phyloP scores from a whole-genome alignment of 2,113 vertebrate genomes.

The Albula glossodonta region DNA sequence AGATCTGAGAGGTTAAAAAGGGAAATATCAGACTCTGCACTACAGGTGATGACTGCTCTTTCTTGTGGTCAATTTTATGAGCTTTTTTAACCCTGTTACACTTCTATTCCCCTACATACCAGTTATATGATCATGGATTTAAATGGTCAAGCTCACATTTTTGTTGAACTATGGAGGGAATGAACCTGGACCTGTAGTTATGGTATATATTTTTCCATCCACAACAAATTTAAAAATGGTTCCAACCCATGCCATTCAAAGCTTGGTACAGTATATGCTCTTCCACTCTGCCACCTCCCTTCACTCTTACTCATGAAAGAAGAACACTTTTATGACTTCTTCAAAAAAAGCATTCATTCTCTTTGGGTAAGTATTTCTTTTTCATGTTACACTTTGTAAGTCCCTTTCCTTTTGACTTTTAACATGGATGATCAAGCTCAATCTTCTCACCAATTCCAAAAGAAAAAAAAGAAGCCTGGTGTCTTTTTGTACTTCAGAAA shows the following conservation, averaged over 20 bases:
- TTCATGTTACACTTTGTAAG: background rate
- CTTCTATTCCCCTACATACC: background rate
- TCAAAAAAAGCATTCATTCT: background rate
- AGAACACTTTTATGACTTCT: background rate
- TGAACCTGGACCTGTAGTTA: background rate
- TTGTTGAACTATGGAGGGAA: background rate
- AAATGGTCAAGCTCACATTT: background rate
- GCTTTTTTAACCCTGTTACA: background rate
- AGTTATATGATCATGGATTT: background rate
- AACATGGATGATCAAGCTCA: constrained; percentile 21
- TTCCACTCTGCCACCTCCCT: background rate
- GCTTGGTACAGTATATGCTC: background rate
- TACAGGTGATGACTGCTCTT: background rate
- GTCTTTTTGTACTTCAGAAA: constrained; percentile 19
- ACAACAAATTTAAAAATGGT: background rate
- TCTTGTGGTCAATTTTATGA: background rate
- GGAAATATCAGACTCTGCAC: background rate
- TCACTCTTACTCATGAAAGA: background rate
- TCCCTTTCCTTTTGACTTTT: constrained; percentile 15
- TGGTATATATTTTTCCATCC: background rate
- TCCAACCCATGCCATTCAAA: background rate
- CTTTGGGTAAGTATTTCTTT: constrained; percentile 9
- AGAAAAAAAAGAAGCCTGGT: background rate
- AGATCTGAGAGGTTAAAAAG: background rate
- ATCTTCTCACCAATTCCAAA: background rate